Evolutionary conservation across 2,113 vertebrate species (phyloP).

Genomic region (Chaetodon trifascialis): DNA sequence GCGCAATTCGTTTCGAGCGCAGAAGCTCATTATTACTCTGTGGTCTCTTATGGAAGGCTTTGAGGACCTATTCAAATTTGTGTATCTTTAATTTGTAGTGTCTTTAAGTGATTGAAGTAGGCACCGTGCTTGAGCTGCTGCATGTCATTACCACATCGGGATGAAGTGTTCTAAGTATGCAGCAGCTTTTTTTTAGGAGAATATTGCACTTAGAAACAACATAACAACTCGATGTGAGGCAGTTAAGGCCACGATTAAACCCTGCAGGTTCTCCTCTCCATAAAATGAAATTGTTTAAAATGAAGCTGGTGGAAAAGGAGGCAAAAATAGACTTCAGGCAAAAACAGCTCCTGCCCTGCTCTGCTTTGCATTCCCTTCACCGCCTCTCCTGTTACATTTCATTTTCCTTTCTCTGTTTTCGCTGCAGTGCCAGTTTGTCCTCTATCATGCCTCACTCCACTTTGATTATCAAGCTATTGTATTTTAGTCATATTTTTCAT

Average conservation of each 20-base stretch:
- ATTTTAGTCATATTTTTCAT: slow-evolving; percentile 49
- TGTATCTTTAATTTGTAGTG: background rate
- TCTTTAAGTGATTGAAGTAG: slow-evolving; percentile 6
- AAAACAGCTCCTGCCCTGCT: slow-evolving; percentile 22
- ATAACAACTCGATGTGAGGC: slow-evolving; percentile 28
- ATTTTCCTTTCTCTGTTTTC: slow-evolving; percentile 52
- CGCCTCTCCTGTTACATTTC: slow-evolving; percentile 35
- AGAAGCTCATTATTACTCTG: background rate
- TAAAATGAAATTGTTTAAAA: slow-evolving; percentile 55
- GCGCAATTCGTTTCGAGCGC: background rate
- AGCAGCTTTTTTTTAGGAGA: background rate
- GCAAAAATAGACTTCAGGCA: slow-evolving; percentile 23
- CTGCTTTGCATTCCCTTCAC: slow-evolving; percentile 61
- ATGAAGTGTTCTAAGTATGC: slow-evolving; percentile 11
- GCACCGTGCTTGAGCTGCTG: background rate
- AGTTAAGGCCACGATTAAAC: slow-evolving; percentile 36
- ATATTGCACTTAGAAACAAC: slow-evolving; percentile 23
- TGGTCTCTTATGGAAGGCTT: background rate
- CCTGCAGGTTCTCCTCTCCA: slow-evolving; percentile 22
- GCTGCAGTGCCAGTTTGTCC: slow-evolving; percentile 55
- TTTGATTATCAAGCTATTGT: slow-evolving; percentile 60
- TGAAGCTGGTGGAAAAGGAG: slow-evolving; percentile 31
- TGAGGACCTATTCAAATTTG: background rate
- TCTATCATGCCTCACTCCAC: slow-evolving; percentile 39
- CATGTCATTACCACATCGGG: slow-evolving; percentile 11